Percentiles rank a stretch among this genome's conserved stretches.
These are phyloP conservation scores for Nyctibius grandis DNA, from an alignment of 2,797 vertebrate genomes.

Conservation along the genomic window DNA sequence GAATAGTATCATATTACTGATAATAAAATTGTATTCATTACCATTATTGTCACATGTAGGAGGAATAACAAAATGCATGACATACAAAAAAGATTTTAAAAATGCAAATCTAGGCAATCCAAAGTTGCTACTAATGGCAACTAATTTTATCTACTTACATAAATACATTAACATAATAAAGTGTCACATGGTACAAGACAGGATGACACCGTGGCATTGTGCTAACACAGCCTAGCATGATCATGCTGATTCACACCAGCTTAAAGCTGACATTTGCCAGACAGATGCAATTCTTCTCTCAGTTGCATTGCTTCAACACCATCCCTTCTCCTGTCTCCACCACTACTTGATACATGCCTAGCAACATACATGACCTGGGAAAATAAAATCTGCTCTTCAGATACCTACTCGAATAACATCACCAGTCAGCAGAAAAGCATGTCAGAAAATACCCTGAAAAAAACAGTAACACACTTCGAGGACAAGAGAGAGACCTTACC, in stretches of 20 bases:
- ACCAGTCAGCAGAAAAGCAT: neutral
- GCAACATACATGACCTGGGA: neutral
- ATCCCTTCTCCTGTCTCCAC: neutral
- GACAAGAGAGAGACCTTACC: neutral
- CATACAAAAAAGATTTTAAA: neutral
- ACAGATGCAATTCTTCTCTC: neutral
- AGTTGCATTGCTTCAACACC: neutral
- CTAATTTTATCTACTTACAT: neutral
- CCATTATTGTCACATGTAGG: neutral
- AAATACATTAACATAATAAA: neutral
- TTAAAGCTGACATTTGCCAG: neutral
- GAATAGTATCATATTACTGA: neutral
- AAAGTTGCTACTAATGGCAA: neutral
- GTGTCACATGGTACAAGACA: neutral
- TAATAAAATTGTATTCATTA: neutral
- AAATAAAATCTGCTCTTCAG: neutral
- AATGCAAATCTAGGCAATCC: neutral
- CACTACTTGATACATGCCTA: neutral
- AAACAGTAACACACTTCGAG: neutral
- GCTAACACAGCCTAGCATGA: neutral
- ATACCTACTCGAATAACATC: neutral
- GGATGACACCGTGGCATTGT: neutral
- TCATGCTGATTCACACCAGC: neutral
- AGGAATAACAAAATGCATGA: neutral
- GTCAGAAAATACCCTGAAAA: neutral